phyloP scores from a whole-genome alignment of 2,888 invertebrate species.

The Cartodere bifasciata region DNA sequence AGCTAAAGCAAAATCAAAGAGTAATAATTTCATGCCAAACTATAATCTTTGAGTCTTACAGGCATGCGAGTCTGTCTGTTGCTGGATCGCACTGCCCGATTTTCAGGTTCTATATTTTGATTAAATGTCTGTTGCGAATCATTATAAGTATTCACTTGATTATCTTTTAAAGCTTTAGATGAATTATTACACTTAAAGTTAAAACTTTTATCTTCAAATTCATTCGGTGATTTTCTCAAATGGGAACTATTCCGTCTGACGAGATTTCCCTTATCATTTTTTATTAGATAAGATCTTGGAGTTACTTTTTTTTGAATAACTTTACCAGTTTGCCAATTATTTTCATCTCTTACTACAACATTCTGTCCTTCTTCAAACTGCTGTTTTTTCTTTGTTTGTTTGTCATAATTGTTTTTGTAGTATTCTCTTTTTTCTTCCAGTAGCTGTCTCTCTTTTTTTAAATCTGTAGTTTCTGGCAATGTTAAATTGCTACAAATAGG shows the following conservation, averaged over 20 bases:
- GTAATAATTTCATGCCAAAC: no score
- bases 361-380: slow-evolving; percentile 1
- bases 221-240: slow-evolving; percentile 5
- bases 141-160: no score
- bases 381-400: slow-evolving; percentile 2
- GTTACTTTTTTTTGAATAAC: slow-evolving; percentile 1
- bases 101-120: no score
- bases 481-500: neutral
- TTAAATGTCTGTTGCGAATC: no score
- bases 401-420: slow-evolving; percentile 1
- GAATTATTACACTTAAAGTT: no score
- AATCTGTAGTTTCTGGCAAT: neutral
- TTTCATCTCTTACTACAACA: slow-evolving; percentile 2
- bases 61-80: no score
- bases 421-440: neutral
- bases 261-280: neutral
- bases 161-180: no score
- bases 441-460: neutral
- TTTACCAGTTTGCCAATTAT: slow-evolving; percentile 6
- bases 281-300: slow-evolving; percentile 7
- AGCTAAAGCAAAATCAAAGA: no score
- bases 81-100: no score
- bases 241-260: slow-evolving; percentile 5
- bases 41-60: no score
- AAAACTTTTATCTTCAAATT: no score